Conservation (phyloP, 1,140 invertebrate genomes). For the Condylostylus longicornis region DNA sequence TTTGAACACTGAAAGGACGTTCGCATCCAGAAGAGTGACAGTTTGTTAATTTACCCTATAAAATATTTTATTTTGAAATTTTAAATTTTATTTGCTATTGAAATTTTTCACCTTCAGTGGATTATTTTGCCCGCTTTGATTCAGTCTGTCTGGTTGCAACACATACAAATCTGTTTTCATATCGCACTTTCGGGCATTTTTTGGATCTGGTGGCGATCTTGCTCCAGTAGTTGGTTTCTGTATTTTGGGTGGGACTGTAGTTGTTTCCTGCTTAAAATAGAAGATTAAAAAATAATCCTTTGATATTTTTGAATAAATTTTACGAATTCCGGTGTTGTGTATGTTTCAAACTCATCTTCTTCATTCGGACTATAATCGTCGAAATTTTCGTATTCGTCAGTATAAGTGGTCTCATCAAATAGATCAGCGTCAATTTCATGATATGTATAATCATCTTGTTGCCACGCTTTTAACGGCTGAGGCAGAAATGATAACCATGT, state of each 20-base stretch:
- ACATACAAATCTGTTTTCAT: conserved; percentile 76
- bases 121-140: conserved; percentile 57
- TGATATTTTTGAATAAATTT: not conserved
- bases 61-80: conserved; percentile 16
- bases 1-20: conserved; percentile 83
- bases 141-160: conserved; percentile 62
- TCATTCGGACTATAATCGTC: conserved; percentile 22
- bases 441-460: conserved; percentile 28
- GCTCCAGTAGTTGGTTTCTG: conserved; percentile 32
- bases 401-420: conserved; percentile 25
- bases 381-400: conserved; percentile 25
- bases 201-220: conserved; percentile 36
- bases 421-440: conserved; percentile 24
- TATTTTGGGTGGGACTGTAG: conserved; percentile 25
- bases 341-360: conserved; percentile 28
- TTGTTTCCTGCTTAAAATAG: conserved; percentile 17
- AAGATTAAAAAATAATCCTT: not conserved
- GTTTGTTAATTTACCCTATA: conserved; percentile 78
- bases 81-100: not conserved
- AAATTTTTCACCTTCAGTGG: conserved; percentile 37
- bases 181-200: conserved; percentile 58
- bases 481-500: conserved; percentile 26
- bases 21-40: conserved; percentile 80
- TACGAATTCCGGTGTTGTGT: conserved; percentile 27
- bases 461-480: conserved; percentile 22